Evolutionary conservation across 2,113 vertebrate species (phyloP), one percentile per base, ranked within the genome.

Genomic region (Cebus imitator): DNA sequence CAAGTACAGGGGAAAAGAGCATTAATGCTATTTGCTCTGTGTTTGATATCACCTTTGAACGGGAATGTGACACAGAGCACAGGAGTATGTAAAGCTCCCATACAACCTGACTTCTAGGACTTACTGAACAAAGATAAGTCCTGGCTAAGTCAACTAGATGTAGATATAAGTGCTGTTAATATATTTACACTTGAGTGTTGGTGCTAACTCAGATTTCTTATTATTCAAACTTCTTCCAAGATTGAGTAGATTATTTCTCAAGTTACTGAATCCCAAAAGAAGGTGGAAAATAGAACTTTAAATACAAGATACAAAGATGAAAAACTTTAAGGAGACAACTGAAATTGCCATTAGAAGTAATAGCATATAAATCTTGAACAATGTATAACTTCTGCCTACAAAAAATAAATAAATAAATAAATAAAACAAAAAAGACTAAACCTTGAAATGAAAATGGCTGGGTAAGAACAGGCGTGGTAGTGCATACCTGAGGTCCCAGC

Each of bases 1-100:
- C 61, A 92, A 92, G 90, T 72, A 83, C 7, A 45, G 30, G 66
- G 86, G 81, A 45, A 75, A 92, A 95, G 75, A 79, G 72, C 61
- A 70, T 84, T 75, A 43, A 52, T 70, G 78, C 64, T 88, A 30
- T 92, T 97, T 90, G 81, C 84, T 92, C 57, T 80, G 30, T 32
- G 37, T 86, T 92, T 80, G 90, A 78, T 52, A 20, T 2, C 70
- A 58, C 40, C 40, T 78, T 87, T 75, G 82, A 50, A 64, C 18
- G 76, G 72, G 68, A 76, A 43, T 37, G 8, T 64, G 68, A 25
- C 81, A 45, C 83, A 43, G 45, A 94, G 45, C 58, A 21, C 20
- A 16, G 20, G 12, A 17, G 11, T 64, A 2, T 57, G 50, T 37
- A 58, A 84, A 43, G 32, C 50, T 72, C 27, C 10, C 66, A 11